Evolutionary conservation across 2,797 vertebrate species (phyloP).

Genomic region (Sebastes kiyomatsui): DNA sequence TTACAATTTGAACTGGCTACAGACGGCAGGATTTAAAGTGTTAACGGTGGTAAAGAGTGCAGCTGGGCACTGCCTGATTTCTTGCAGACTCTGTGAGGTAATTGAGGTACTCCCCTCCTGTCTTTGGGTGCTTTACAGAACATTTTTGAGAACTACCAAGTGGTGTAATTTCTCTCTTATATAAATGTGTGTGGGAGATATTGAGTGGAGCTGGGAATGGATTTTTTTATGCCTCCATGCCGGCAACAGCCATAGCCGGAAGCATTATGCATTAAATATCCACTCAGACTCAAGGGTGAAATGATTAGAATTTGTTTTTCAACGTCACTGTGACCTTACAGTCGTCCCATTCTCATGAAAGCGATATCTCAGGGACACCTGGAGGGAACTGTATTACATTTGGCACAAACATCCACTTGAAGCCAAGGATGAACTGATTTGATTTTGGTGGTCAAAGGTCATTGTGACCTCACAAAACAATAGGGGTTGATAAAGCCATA

Average conservation of each 20-base stretch:
- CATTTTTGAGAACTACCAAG: slow-evolving; percentile 6
- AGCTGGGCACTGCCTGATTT: slow-evolving; percentile 30
- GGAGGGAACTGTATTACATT: too few species aligned
- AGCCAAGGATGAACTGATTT: too few species aligned
- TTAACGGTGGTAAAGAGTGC: slow-evolving; percentile 29
- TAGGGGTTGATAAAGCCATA: neutral
- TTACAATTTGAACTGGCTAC: slow-evolving; percentile 30
- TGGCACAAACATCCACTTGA: too few species aligned
- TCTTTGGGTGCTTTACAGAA: slow-evolving; percentile 19
- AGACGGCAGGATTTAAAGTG: slow-evolving; percentile 32
- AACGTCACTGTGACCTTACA: too few species aligned
- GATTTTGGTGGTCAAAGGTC: too few species aligned
- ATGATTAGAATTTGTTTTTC: too few species aligned
- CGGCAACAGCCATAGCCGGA: too few species aligned
- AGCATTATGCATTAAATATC: too few species aligned
- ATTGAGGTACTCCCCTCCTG: neutral
- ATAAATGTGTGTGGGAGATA: neutral
- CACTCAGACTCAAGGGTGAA: too few species aligned
- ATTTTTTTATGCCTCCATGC: neutral
- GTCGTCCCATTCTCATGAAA: too few species aligned
- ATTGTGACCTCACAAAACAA: neutral
- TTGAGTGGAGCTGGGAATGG: neutral
- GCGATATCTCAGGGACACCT: too few species aligned
- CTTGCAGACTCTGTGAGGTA: slow-evolving; percentile 32
- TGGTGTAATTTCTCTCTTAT: slow-evolving; percentile 7